These are phyloP conservation scores for Ammodytes dubius DNA, from an alignment of 2,113 vertebrate species.

Conservation along the genomic window DNA sequence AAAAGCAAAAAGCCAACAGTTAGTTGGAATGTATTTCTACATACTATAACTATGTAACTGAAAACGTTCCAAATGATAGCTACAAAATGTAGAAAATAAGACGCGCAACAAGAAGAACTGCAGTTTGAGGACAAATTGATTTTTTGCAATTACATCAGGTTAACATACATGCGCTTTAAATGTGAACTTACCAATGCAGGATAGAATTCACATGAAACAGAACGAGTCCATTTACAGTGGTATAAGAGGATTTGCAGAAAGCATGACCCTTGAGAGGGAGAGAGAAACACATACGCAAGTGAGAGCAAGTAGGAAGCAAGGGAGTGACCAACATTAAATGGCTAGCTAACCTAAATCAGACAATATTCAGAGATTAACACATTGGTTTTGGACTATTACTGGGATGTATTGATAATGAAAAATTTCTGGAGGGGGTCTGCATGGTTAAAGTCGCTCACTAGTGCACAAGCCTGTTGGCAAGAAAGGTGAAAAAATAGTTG, in stretches of 20 bases:
- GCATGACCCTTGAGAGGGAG: slow-evolving; percentile 18
- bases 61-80: not conserved
- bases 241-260: slow-evolving; percentile 3
- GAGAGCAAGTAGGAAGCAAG: not conserved
- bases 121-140: too few relatives aligned
- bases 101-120: too few relatives aligned
- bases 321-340: too few relatives aligned
- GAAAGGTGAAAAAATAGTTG: too few relatives aligned
- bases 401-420: too few relatives aligned
- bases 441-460: too few relatives aligned
- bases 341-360: too few relatives aligned
- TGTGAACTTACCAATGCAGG: slow-evolving; percentile 15
- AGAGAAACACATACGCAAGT: not conserved
- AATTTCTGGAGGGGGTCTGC: too few relatives aligned
- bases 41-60: not conserved
- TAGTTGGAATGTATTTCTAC: not conserved
- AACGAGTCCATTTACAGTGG: fast-evolving
- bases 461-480: too few relatives aligned
- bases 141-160: not conserved
- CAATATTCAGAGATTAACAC: too few relatives aligned
- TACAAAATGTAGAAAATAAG: not conserved
- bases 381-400: too few relatives aligned
- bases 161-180: not conserved
- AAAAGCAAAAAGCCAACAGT: not conserved
- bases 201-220: slow-evolving; percentile 32